Evolutionary conservation across 2,113 vertebrate genomes (phyloP).

Genomic region (Eclectus roratus): DNA sequence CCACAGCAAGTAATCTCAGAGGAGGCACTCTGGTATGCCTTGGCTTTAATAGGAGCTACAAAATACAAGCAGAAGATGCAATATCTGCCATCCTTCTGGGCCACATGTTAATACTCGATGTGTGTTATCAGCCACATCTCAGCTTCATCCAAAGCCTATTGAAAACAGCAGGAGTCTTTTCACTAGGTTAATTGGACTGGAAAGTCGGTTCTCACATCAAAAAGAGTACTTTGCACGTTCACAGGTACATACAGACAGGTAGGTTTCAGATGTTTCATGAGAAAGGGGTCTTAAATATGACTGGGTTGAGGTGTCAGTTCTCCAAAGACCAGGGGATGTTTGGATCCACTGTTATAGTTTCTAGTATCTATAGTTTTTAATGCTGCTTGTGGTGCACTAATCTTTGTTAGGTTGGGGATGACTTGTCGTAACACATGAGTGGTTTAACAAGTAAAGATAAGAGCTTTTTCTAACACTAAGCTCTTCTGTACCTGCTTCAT

Average conservation of each 20-base stretch:
- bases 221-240: not conserved
- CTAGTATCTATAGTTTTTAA: not conserved
- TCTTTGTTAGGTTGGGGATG: not conserved
- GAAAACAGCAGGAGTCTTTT: not conserved
- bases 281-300: not conserved
- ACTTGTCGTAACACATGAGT: not conserved
- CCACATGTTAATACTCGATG: rapidly evolving
- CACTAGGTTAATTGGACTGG: not conserved
- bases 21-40: not conserved
- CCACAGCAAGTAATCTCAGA: not conserved
- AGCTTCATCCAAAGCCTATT: not conserved
- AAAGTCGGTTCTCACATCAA: not conserved
- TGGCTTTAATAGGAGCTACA: not conserved
- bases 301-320: not conserved
- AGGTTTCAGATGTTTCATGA: not conserved
- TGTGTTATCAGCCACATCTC: not conserved
- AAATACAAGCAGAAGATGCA: not conserved
- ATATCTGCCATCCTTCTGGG: not conserved
- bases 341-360: not conserved
- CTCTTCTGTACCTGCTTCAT: slow-evolving; percentile 6
- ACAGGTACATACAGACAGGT: not conserved
- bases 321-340: not conserved
- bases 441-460: slow-evolving; percentile 26
- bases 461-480: slow-evolving; percentile 25
- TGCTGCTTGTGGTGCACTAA: not conserved